Evolutionary conservation across 2,113 vertebrate species (phyloP).

Genomic region (Phylloscopus trochilus): DNA sequence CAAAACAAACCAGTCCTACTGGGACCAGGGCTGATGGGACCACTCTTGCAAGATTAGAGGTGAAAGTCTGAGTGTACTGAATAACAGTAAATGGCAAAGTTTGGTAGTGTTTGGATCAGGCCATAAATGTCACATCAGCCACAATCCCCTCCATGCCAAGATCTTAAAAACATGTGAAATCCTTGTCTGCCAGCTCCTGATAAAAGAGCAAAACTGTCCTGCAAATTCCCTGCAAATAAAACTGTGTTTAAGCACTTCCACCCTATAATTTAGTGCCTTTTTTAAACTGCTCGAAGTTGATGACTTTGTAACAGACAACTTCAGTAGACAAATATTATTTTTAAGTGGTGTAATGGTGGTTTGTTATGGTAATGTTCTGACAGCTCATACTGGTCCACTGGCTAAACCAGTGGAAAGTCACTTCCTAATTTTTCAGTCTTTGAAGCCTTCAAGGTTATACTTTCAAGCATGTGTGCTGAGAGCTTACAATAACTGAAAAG

Average conservation of each 20-base stretch:
- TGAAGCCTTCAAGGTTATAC: neutral
- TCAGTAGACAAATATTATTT: slow-evolving; percentile 40
- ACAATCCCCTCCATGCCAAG: neutral
- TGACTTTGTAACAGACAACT: neutral
- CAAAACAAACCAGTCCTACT: neutral
- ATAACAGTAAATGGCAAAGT: neutral
- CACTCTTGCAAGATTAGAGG: neutral
- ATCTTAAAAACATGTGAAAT: neutral
- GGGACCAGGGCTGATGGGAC: neutral
- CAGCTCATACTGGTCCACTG: neutral
- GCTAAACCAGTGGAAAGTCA: neutral
- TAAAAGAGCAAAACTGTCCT: neutral
- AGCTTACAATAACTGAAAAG: neutral
- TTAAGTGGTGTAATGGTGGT: neutral
- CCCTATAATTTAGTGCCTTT: neutral
- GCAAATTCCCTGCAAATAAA: slow-evolving; percentile 10
- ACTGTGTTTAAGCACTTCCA: neutral
- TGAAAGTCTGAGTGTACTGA: neutral
- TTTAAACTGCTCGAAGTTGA: neutral
- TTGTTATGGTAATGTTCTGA: slow-evolving; percentile 2
- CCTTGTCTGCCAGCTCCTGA: neutral
- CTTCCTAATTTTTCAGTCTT: neutral
- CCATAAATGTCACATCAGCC: neutral
- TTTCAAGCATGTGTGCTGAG: neutral
- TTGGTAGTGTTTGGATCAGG: neutral